These are phyloP conservation scores for Phymorhynchus buccinoides DNA, from an alignment of 1,140 invertebrate species.

Conservation along the genomic window DNA sequence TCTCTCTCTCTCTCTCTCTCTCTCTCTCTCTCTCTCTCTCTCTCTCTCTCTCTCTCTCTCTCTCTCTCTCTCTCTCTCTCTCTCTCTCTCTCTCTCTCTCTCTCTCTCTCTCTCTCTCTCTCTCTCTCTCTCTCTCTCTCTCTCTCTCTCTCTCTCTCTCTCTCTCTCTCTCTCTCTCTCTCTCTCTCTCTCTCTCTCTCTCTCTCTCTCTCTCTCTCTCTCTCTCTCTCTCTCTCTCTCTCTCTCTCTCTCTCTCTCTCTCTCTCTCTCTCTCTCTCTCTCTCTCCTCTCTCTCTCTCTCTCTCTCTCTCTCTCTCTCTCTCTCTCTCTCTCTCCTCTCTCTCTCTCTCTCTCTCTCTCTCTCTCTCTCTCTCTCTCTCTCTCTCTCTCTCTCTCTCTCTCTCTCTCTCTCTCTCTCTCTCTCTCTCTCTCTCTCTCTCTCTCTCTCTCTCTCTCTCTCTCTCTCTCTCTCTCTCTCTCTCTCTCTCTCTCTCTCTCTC, in stretches of 20 bases:
- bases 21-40: neutral
- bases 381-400: neutral
- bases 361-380: neutral
- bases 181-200: neutral
- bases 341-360: neutral
- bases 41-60: neutral
- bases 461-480: too few species aligned
- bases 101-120: slow-evolving; percentile 9
- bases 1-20: neutral
- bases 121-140: neutral
- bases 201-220: neutral
- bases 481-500: too few species aligned
- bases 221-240: neutral
- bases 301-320: neutral
- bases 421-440: slow-evolving; percentile 27
- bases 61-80: neutral
- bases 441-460: slow-evolving; percentile 28
- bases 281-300: neutral
- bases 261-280: too few species aligned
- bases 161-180: neutral
- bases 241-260: neutral
- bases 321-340: neutral
- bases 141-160: neutral
- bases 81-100: neutral
- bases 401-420: neutral